Percentiles rank a stretch among this genome's conserved stretches.
phyloP scores from a whole-genome alignment of 2,797 vertebrate genomes.

The Vultur gryphus region DNA sequence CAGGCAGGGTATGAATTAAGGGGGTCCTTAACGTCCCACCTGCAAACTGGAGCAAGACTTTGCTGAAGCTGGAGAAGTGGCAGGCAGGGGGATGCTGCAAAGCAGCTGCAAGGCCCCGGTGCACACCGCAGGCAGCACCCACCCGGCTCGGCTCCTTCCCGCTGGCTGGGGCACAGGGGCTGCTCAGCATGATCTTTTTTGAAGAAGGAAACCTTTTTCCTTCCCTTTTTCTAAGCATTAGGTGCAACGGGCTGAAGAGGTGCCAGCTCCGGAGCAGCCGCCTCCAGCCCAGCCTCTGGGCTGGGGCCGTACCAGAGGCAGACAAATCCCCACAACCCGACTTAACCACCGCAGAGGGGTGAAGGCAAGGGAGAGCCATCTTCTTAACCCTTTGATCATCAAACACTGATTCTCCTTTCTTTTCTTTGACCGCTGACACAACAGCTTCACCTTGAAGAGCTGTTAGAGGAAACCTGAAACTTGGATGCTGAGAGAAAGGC shows the following conservation, averaged over 20 bases:
- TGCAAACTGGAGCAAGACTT: not conserved
- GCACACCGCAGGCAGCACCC: not conserved
- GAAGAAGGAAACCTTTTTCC: not conserved
- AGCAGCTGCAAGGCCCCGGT: not conserved
- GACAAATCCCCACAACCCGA: accelerated
- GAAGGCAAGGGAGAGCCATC: not conserved
- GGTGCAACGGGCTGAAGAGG: not conserved
- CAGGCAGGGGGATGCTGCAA: not conserved
- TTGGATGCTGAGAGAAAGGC: not conserved
- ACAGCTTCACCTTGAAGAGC: not conserved
- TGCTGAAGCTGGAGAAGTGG: not conserved
- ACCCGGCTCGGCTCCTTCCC: not conserved
- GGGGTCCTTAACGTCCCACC: not conserved
- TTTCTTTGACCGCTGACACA: not conserved
- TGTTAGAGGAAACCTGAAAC: not conserved
- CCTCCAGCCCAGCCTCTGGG: not conserved
- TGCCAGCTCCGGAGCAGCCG: not conserved
- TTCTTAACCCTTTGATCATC: not conserved
- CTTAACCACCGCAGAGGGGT: accelerated
- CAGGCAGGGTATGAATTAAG: not conserved
- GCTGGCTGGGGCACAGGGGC: no score
- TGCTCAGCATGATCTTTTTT: not conserved
- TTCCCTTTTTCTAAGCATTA: not conserved
- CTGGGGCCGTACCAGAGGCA: accelerated
- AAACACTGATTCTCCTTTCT: not conserved